Evolutionary conservation across 2,797 vertebrate species (phyloP), one percentile per base, ranked within the genome.

Genomic region (Dryobates pubescens): DNA sequence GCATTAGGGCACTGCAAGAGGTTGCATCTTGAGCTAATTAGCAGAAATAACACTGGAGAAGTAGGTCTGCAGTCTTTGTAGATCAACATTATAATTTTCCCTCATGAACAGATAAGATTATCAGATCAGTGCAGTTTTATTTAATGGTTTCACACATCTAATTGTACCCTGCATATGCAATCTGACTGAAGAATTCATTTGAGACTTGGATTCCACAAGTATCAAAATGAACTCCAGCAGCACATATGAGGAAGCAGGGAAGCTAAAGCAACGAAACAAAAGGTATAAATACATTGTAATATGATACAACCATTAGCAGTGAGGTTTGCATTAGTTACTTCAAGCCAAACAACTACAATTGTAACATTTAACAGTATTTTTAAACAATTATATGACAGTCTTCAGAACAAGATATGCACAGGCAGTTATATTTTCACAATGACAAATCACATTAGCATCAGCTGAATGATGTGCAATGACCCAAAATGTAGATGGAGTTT

Each of bases 141-240:
- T 71, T 75, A 71, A 67, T 81, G 64, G 64, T 87, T 90, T 89
- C 92, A 92, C 90, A 85, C 84, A 75, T 85, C 72, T 94, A 90
- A 85, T 89, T 78, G 70, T 49, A 80, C 64, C 70, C 81, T 90
- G 73, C 64, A 69, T 92, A 90, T 87, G 79, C 90, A 93, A 92
- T 90, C 86, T 0, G 4, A 74, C 80, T 77, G 74, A 78, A 84
- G 90, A 94, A 93, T 96, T 96, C 91, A 94, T 93, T 95, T 88
- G 93, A 87, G 84, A 93, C 94, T 95, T 91, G 79, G 94, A 93
- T 75, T 90, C 80, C 70, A 70, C 93, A 96, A 94, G 91, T 82
- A 91, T 97, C 91, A 79, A 95, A 95, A 88, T 95, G 90, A 95
- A 96, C 76, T 95, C 90, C 68, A 87, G 75, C 71, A 83, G 91